Evolutionary conservation across 2,888 invertebrate species (phyloP).

Genomic region (Drosophila subsilvestris): DNA sequence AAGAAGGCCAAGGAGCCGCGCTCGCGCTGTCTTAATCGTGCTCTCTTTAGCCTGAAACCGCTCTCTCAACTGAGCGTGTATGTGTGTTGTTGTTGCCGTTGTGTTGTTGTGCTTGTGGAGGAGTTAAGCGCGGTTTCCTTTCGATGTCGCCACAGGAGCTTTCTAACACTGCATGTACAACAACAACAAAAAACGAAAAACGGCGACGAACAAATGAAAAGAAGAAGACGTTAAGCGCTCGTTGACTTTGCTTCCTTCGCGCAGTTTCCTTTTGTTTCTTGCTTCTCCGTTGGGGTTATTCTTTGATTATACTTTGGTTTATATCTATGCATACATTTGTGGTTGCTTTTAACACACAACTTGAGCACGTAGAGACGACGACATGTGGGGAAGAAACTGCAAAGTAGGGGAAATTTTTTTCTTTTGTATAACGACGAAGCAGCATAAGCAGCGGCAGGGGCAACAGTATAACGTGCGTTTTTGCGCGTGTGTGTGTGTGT

Average conservation of each 20-base stretch:
- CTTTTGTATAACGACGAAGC: slow-evolving; percentile 31
- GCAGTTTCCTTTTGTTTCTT: slow-evolving; percentile 49
- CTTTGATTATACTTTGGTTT: slow-evolving; percentile 54
- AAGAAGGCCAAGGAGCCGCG: slow-evolving; percentile 68
- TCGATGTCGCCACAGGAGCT: slow-evolving; percentile 4
- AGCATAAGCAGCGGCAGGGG: slow-evolving; percentile 22
- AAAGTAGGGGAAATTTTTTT: slow-evolving; percentile 62
- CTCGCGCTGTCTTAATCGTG: slow-evolving; percentile 41
- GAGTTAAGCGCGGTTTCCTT: slow-evolving; percentile 61
- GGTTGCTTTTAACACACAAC: slow-evolving; percentile 61
- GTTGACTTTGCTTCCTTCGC: slow-evolving; percentile 36
- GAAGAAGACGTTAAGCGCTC: slow-evolving; percentile 51
- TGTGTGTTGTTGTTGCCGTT: slow-evolving; percentile 44
- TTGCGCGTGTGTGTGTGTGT: slow-evolving; percentile 25
- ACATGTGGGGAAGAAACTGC: slow-evolving; percentile 74
- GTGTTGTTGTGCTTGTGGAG: slow-evolving; percentile 37
- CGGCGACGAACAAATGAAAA: slow-evolving; percentile 17
- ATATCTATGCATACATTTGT: slow-evolving; percentile 33
- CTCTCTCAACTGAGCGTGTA: slow-evolving; percentile 32
- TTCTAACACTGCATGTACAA: neutral
- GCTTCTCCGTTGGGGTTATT: slow-evolving; percentile 25
- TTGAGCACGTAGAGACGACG: slow-evolving; percentile 73
- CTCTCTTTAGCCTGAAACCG: slow-evolving; percentile 23
- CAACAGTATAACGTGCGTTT: slow-evolving; percentile 34
- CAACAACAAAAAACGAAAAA: neutral